phyloP scores from a whole-genome alignment of 2,888 invertebrate genomes.

The Alloplasta piceator region DNA sequence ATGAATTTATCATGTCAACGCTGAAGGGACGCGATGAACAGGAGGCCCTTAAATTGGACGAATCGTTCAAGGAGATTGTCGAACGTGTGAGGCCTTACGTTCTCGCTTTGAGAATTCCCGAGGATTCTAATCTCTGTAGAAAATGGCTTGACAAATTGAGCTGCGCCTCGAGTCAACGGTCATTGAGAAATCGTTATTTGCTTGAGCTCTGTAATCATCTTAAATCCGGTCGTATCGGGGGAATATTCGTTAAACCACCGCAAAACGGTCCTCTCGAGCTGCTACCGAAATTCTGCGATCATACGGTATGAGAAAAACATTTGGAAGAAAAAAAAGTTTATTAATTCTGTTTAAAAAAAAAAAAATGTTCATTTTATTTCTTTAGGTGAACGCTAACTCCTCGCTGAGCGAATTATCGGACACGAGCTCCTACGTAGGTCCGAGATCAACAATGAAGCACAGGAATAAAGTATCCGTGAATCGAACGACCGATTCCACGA shows the following conservation, averaged over 20 bases:
- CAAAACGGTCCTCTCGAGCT: conserved; percentile 70
- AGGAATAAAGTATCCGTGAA: conserved; percentile 50
- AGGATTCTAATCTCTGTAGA: conserved; percentile 71
- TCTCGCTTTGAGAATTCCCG: conserved; percentile 64
- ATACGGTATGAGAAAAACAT: conserved; percentile 68
- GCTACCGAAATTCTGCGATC: conserved; percentile 63
- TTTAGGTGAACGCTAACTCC: conserved; percentile 70
- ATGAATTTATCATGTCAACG: conserved; percentile 69
- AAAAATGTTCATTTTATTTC: background rate
- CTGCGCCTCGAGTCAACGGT: conserved; percentile 70
- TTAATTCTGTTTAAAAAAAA: too few species aligned
- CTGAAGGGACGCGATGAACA: conserved; percentile 70
- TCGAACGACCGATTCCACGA: conserved; percentile 58
- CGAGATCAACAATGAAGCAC: conserved; percentile 53
- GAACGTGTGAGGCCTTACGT: conserved; percentile 72
- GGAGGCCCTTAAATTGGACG: conserved; percentile 74
- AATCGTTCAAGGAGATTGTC: conserved; percentile 74
- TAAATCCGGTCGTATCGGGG: conserved; percentile 70
- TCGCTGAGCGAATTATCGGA: conserved; percentile 73
- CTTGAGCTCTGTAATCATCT: conserved; percentile 76
- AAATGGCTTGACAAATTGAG: conserved; percentile 78
- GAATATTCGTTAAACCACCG: conserved; percentile 74
- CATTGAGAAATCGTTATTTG: conserved; percentile 77
- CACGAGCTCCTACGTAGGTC: conserved; percentile 40
- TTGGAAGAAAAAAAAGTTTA: background rate